Percentiles rank a stretch among this genome's conserved stretches.
phyloP scores from a whole-genome alignment of 2,113 vertebrate genomes.

The Sus scrofa region T2T-Sscrofa CM000818.6:79979001-79979500 shows the following conservation, averaged over 20 bases:
- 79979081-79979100: background rate
- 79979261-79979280: background rate
- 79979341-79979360: constrained; percentile 66
- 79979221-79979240: constrained; percentile 5
- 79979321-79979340: constrained; percentile 66
- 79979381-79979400: constrained; percentile 67
- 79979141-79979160: background rate
- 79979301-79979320: constrained; percentile 54
- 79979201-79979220: background rate
- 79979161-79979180: background rate
- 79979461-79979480: constrained; percentile 64
- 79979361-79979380: constrained; percentile 72
- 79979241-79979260: constrained; percentile 42
- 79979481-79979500: constrained; percentile 72
- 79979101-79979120: background rate
- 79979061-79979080: background rate
- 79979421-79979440: constrained; percentile 70
- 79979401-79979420: constrained; percentile 73
- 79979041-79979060: background rate
- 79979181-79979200: background rate
- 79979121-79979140: background rate
- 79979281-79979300: background rate
- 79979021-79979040: background rate
- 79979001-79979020: background rate
- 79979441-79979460: constrained; percentile 75